phyloP scores from a whole-genome alignment of 2,888 invertebrate species.

The Orthosia incerta region DNA sequence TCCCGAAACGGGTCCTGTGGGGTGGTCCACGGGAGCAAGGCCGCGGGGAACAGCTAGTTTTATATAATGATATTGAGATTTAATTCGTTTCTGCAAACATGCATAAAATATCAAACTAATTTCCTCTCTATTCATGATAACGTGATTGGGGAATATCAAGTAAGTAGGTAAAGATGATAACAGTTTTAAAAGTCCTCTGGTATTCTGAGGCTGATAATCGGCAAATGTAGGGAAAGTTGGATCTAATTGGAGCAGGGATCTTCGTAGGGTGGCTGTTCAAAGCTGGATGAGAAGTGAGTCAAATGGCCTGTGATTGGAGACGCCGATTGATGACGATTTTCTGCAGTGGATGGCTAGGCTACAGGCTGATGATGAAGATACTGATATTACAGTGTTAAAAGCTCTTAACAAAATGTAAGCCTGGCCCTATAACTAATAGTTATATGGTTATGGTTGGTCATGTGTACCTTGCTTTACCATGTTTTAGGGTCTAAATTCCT shows the following conservation, averaged over 20 bases:
- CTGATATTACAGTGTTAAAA: not conserved
- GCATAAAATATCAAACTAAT: conserved; percentile 15
- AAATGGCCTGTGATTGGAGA: not conserved
- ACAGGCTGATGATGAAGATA: not conserved
- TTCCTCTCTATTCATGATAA: not conserved
- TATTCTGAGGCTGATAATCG: not conserved
- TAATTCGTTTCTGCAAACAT: not conserved
- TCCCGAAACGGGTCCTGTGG: too few relatives aligned
- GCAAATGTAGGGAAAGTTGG: too few relatives aligned
- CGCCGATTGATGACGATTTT: too few relatives aligned
- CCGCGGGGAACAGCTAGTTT: too few relatives aligned
- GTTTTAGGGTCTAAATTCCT: conserved; percentile 33
- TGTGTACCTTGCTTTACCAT: conserved; percentile 24
- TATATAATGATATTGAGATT: too few relatives aligned
- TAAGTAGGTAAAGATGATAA: not conserved
- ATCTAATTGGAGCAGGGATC: not conserved
- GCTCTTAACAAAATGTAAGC: too few relatives aligned
- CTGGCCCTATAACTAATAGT: too few relatives aligned
- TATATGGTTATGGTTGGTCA: not conserved
- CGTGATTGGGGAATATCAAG: not conserved
- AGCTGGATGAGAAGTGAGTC: not conserved
- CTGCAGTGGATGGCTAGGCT: not conserved
- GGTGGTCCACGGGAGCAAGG: too few relatives aligned
- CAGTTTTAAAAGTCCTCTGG: not conserved
- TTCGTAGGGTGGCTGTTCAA: not conserved